phyloP scores from a whole-genome alignment of 2,797 vertebrate species.

The Micrastur ruficollis region DNA sequence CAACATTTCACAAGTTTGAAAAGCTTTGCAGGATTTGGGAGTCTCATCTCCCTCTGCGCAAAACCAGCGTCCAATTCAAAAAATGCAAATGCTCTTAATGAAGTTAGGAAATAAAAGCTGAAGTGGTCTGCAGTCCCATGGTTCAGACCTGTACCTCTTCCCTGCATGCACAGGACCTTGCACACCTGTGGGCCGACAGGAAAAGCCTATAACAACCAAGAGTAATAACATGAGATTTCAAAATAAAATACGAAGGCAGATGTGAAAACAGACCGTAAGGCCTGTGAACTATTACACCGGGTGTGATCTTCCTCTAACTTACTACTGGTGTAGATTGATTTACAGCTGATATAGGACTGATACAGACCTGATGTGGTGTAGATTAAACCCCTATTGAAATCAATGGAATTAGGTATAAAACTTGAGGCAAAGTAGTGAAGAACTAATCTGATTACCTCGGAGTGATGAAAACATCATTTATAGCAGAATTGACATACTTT shows the following conservation, averaged over 20 bases:
- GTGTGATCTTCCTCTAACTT: neutral
- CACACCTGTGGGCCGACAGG: neutral
- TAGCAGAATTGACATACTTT: conserved; percentile 19
- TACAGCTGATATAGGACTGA: conserved; percentile 9
- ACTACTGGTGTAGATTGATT: conserved; percentile 8
- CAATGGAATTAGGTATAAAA: conserved; percentile 25
- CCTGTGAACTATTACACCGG: neutral
- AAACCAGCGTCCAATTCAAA: neutral
- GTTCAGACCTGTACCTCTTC: neutral
- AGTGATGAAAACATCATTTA: conserved; percentile 48
- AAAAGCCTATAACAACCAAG: neutral
- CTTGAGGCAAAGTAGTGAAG: conserved; percentile 1
- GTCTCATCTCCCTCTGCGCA: neutral
- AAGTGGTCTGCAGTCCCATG: neutral
- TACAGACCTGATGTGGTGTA: neutral
- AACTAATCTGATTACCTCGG: conserved; percentile 40
- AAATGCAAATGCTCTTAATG: neutral
- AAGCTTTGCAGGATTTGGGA: neutral
- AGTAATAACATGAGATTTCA: neutral
- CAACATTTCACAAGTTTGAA: neutral
- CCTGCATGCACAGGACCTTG: neutral
- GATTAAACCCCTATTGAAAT: conserved; percentile 8
- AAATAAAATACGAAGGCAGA: neutral
- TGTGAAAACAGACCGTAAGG: neutral
- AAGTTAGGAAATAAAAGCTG: neutral